Percentiles rank a stretch among this genome's conserved stretches.
These are phyloP conservation scores for Laticauda laticaudata DNA, from an alignment of 2,113 vertebrate species.

Conservation along the genomic window DNA sequence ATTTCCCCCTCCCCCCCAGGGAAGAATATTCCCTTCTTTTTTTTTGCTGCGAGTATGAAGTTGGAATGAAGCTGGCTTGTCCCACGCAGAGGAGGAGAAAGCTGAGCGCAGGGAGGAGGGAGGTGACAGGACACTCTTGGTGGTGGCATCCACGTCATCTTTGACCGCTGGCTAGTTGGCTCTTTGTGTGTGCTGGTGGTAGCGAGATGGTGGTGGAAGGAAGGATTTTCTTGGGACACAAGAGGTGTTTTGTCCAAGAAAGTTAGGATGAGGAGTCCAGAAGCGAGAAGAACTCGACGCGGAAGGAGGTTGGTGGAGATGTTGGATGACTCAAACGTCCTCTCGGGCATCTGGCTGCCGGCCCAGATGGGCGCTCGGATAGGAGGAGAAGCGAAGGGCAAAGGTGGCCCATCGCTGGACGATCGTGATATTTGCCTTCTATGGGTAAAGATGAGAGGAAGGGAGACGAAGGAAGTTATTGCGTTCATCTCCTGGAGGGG, in stretches of 20 bases:
- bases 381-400: constrained; percentile 52
- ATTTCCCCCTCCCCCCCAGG: not conserved
- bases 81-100: constrained; percentile 83
- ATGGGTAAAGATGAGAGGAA: constrained; percentile 67
- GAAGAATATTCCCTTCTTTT: constrained; percentile 66
- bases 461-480: not conserved
- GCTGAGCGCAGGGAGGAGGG: constrained; percentile 71
- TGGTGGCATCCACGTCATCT: constrained; percentile 80
- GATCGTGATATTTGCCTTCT: constrained; percentile 76
- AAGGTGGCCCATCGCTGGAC: constrained; percentile 70
- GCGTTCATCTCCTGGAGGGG: too few species aligned
- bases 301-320: constrained; percentile 62
- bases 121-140: constrained; percentile 79
- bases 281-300: constrained; percentile 58
- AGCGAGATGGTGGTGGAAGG: constrained; percentile 60
- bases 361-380: constrained; percentile 82
- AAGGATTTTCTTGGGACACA: constrained; percentile 83
- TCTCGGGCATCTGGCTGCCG: constrained; percentile 88
- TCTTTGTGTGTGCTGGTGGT: constrained; percentile 41
- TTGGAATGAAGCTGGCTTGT: constrained; percentile 86
- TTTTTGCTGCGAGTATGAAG: constrained; percentile 84
- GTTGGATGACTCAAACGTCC: constrained; percentile 88
- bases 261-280: constrained; percentile 75
- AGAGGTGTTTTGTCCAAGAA: constrained; percentile 89
- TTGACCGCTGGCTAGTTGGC: constrained; percentile 86